phyloP scores from a whole-genome alignment of 2,113 vertebrate genomes.

The Nipponia nippon region DNA sequence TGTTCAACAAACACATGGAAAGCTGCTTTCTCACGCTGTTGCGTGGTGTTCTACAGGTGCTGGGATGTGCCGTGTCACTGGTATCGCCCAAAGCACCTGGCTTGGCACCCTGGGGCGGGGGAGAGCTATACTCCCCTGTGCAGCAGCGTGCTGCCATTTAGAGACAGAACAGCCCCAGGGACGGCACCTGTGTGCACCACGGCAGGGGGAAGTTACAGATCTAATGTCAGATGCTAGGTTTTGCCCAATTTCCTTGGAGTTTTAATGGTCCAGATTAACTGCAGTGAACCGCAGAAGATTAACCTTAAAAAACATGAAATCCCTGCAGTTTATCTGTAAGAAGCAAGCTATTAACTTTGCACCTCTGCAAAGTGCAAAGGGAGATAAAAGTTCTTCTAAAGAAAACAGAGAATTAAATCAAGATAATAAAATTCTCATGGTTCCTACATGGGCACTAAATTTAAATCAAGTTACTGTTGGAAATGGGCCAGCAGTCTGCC shows the following conservation, averaged over 20 bases:
- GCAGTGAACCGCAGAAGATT: neutral
- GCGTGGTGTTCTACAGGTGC: neutral
- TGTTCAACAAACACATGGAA: neutral
- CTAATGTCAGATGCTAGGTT: neutral
- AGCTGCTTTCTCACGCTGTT: neutral
- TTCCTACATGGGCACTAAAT: neutral
- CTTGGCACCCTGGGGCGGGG: neutral
- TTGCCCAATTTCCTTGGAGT: neutral
- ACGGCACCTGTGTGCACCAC: neutral
- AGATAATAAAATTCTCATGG: neutral
- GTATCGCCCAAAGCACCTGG: neutral
- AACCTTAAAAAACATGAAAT: neutral
- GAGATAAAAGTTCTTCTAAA: neutral
- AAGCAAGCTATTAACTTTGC: slow-evolving; percentile 6
- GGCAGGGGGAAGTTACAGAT: neutral
- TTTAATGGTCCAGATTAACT: neutral
- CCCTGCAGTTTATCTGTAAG: neutral
- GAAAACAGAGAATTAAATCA: slow-evolving; percentile 18
- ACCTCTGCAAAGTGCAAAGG: neutral
- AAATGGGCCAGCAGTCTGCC: neutral
- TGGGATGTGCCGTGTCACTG: neutral
- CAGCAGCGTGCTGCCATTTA: neutral
- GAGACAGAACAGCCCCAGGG: neutral
- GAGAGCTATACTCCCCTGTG: neutral
- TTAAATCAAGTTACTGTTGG: neutral